These are phyloP conservation scores for Ptychadena robeensis DNA, from an alignment of 2,797 vertebrate genomes.

Conservation along the genomic window DNA sequence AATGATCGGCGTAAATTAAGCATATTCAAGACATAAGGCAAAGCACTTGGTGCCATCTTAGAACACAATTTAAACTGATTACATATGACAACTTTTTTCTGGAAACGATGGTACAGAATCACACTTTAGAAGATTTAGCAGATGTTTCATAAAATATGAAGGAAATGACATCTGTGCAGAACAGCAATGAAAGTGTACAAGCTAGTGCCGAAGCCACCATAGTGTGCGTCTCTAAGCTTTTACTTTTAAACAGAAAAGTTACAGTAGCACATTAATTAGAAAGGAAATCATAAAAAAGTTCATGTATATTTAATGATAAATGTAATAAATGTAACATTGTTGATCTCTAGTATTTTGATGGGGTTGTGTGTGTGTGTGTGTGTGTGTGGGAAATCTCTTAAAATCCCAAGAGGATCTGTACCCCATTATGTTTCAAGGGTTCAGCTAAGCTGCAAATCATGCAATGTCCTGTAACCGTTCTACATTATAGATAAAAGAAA, in stretches of 20 bases:
- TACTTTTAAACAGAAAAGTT: neutral
- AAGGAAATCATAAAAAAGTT: neutral
- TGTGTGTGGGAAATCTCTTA: no score
- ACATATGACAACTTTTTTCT: slow-evolving; percentile 31
- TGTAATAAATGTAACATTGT: neutral
- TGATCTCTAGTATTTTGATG: no score
- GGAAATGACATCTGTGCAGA: slow-evolving; percentile 33
- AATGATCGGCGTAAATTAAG: no score
- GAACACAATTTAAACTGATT: slow-evolving; percentile 18
- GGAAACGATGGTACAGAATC: slow-evolving; percentile 13
- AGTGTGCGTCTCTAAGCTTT: neutral
- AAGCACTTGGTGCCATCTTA: neutral
- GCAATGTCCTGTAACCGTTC: no score
- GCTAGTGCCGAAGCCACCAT: neutral
- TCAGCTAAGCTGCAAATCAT: no score
- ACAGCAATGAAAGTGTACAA: neutral
- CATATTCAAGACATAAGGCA: neutral
- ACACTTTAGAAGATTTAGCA: slow-evolving; percentile 43
- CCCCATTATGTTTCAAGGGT: no score
- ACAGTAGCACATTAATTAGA: neutral
- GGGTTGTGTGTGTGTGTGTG: no score
- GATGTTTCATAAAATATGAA: slow-evolving; percentile 48
- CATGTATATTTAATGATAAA: neutral
- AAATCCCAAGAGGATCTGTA: no score
- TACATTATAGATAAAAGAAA: no score